These are phyloP conservation scores for Clarias macrocephalus DNA, from an alignment of 2,113 vertebrate species.

Conservation along the genomic window DNA sequence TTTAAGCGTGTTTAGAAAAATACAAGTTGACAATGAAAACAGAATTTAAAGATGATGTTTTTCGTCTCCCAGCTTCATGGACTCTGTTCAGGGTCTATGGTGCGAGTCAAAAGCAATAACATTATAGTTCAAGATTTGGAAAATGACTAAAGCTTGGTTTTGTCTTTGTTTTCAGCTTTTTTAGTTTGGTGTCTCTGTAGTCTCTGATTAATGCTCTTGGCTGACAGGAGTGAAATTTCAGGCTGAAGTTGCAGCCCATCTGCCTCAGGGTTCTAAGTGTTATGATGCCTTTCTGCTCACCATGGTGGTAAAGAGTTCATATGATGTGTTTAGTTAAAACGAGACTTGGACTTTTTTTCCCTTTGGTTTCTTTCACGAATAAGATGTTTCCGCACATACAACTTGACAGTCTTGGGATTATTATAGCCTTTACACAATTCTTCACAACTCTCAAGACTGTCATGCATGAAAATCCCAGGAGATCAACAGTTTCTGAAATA, in stretches of 20 bases:
- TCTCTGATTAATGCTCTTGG: not conserved
- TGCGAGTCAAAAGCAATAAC: not conserved
- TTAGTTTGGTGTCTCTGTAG: too few relatives aligned
- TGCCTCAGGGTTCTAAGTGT: not conserved
- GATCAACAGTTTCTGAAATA: not conserved
- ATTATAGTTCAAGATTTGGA: not conserved
- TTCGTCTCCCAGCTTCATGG: not conserved
- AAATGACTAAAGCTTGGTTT: too few relatives aligned
- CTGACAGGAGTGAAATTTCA: too few relatives aligned
- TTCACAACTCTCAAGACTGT: not conserved
- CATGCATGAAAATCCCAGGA: not conserved
- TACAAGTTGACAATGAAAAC: not conserved
- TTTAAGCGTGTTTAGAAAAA: not conserved
- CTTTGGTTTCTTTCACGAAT: not conserved
- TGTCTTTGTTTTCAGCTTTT: not conserved
- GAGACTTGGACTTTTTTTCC: not conserved
- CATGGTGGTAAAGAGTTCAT: not conserved
- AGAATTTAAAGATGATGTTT: not conserved
- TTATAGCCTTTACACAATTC: not conserved
- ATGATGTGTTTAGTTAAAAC: not conserved
- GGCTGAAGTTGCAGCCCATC: too few relatives aligned
- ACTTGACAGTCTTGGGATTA: not conserved
- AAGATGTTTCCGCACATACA: not conserved
- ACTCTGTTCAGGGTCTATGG: not conserved
- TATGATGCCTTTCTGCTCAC: not conserved